Conservation (phyloP, 2,797 vertebrate species). For the Melanotaenia boesemani region DNA sequence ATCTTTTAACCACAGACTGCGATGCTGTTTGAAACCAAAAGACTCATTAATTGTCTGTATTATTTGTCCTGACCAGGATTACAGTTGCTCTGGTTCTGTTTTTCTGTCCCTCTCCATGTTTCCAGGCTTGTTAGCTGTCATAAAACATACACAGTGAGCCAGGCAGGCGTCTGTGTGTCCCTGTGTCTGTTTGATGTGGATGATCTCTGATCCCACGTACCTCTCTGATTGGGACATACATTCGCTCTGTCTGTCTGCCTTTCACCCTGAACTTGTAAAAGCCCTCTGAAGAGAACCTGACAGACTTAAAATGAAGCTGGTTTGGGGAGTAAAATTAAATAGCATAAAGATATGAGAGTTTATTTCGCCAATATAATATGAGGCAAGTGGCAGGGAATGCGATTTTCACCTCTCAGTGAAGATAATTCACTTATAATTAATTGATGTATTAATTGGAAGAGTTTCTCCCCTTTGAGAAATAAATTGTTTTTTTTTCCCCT, state of each 20-base stretch:
- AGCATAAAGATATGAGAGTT: not conserved
- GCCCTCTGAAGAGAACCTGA: conserved; percentile 3
- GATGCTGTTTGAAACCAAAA: conserved; percentile 1
- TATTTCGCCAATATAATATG: conserved; percentile 18
- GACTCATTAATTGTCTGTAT: conserved; percentile 7
- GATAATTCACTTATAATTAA: conserved; percentile 56
- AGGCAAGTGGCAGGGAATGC: conserved; percentile 1
- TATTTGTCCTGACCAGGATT: conserved; percentile 34
- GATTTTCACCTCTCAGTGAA: conserved; percentile 23
- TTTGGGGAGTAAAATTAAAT: conserved; percentile 29
- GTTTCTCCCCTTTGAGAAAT: conserved; percentile 35
- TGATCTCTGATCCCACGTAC: conserved; percentile 83
- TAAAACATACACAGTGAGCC: conserved; percentile 55
- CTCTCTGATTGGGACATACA: conserved; percentile 65
- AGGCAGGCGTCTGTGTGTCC: conserved; percentile 80
- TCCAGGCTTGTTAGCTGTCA: conserved; percentile 48
- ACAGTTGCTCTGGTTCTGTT: conserved; percentile 25
- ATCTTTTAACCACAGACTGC: conserved; percentile 17
- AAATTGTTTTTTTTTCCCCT: conserved; percentile 25
- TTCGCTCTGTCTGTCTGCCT: conserved; percentile 28
- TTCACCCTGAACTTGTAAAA: conserved; percentile 11
- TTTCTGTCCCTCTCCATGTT: not conserved
- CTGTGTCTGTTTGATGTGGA: conserved; percentile 79
- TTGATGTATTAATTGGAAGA: conserved; percentile 54
- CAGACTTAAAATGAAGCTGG: conserved; percentile 15